Evolutionary conservation across 2,797 vertebrate genomes (phyloP), one percentile per base, ranked within the genome.

Genomic region (Muscicapa striata): DNA sequence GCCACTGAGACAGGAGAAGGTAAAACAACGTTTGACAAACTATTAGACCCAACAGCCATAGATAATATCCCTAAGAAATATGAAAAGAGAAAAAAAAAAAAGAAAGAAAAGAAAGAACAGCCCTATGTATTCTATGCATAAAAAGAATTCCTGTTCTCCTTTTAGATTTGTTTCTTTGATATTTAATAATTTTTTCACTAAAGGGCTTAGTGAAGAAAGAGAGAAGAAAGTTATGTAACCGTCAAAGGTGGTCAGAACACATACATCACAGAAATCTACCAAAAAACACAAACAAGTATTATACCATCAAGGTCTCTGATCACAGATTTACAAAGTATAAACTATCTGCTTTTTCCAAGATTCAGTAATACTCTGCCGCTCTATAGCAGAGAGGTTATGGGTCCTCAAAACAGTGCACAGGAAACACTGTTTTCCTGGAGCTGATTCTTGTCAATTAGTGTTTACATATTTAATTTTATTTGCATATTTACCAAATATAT

Each of bases 211-310:
- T 74, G 23, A 70, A 17, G 38, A 74, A 90, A 89, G 46, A 34
- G 45, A 77, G 23, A 70, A 17, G 38, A 74, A 90, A 89, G 46
- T 6, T 80, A 40, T 83, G 30, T 34, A 95, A 84, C 16, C 83
- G 19, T 52, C 19, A 58, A 92, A 77, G 27, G 78, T 23, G 19
- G 36, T 85, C 73, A 85, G 61, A 90, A 85, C 41, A 58, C 11
- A 92, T 32, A 85, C 83, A 94, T 55, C 43, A 91, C 38, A 87
- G 62, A 75, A 93, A 62, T 81, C 49, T 69, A 72, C 10, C 16
- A 75, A 94, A 64, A 77, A 34, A 3, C 10, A 32, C 41, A 90
- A 89, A 57, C 49, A 86, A 92, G 61, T 41, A 83, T 64, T 77
- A 90, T 13, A 85, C n/a, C 38, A 68, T 45, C 61, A 61, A 55